Evolutionary conservation across 2,797 vertebrate species (phyloP).

Genomic region (Enteromius treurensis): DNA sequence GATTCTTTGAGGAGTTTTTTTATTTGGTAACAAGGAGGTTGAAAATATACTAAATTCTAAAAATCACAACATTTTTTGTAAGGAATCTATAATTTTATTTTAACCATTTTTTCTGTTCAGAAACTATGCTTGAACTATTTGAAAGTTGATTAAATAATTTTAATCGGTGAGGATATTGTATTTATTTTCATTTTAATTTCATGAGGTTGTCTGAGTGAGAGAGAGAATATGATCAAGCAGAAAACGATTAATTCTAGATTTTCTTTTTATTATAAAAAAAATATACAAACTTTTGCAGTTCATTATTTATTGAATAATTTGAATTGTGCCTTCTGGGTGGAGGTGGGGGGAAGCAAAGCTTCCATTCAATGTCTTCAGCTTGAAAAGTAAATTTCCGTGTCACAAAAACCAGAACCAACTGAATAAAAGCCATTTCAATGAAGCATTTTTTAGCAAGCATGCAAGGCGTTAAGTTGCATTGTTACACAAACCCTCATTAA

Average conservation of each 20-base stretch:
- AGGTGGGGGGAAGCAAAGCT: background rate
- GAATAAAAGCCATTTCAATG: background rate
- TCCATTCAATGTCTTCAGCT: background rate
- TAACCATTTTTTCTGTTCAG: background rate
- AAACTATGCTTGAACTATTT: background rate
- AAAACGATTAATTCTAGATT: conserved; percentile 37
- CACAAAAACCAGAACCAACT: conserved; percentile 4
- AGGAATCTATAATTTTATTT: too few species aligned
- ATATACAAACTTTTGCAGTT: conserved; percentile 54
- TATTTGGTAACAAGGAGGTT: background rate
- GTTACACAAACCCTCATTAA: background rate
- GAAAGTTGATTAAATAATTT: background rate
- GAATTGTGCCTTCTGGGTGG: conserved; percentile 33
- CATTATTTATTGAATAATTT: conserved; percentile 16
- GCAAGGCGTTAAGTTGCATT: background rate
- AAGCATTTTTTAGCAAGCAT: too few species aligned
- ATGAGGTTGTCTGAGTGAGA: background rate
- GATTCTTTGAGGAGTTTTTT: background rate
- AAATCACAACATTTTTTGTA: background rate
- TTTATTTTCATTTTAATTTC: too few species aligned
- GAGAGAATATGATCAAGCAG: conserved; percentile 29
- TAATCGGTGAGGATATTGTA: background rate
- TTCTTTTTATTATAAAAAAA: conserved; percentile 71
- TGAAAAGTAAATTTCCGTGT: too few species aligned
- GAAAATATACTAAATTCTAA: background rate